Evolutionary conservation across 2,888 invertebrate genomes (phyloP), one percentile per base, ranked within the genome.

Genomic region (Euzetes globulus): DNA sequence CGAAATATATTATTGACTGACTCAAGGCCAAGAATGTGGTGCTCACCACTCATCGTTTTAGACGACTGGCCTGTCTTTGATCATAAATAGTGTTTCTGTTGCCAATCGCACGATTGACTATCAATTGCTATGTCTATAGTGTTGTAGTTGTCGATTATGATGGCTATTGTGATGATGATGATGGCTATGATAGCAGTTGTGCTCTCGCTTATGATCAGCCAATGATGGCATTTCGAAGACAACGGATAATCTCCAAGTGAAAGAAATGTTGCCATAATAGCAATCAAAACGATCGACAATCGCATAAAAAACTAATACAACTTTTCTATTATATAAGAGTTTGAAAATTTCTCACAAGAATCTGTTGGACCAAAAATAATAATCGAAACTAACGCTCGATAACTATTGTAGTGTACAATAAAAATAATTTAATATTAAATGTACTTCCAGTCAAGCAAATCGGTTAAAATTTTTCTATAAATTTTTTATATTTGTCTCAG

Each of bases 21-120:
- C 45, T 68, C 68, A 68, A 68, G 68, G 68, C 68, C 68, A 22
- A 3, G 29, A 41, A 19, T 68, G 37, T 19, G 15, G 37, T n/a
- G 19, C 68, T 68, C 15, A 9, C 41, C 17, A 17, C 25, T 22
- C n/a, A n/a, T n/a, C n/a, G 15, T 15, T 6, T 4, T 65, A 19
- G 29, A 45, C 11, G 37, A 68, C 41, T 68, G 68, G 68, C 68
- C 68, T 45, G 68, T 68, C 68, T 68, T 45, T 68, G 41, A 68
- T 68, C 68, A 68, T 68, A 68, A 68, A 68, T 19, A 68, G 19
- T 37, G 37, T 68, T 68, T 41, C 41, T 68, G 68, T 63, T 41
- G 68, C 68, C 68, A 68, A 68, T 68, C 68, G 68, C 68, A 68
- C 68, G 68, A 68, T 65, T 65, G 63, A 65, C 13, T 60, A n/a